phyloP scores from a whole-genome alignment of 2,797 vertebrate species.

The Fistularia tabacaria region DNA sequence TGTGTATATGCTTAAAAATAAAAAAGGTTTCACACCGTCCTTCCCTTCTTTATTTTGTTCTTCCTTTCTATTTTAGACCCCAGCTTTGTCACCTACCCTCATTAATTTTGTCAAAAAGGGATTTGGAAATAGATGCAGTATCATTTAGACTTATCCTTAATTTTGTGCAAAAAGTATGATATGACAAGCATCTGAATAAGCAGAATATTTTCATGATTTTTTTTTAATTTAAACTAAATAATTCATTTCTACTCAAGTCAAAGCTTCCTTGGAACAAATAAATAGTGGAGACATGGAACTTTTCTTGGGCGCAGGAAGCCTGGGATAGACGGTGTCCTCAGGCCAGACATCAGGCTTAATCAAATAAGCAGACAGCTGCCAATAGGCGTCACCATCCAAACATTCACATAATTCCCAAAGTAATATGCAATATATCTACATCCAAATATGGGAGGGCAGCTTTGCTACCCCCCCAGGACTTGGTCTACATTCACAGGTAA shows the following conservation, averaged over 20 bases:
- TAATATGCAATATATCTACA: slow-evolving; percentile 7
- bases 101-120: too few relatives aligned
- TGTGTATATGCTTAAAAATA: not conserved
- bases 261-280: slow-evolving; percentile 50
- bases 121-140: too few relatives aligned
- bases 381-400: slow-evolving; percentile 42
- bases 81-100: too few relatives aligned
- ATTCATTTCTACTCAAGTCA: too few relatives aligned
- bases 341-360: slow-evolving; percentile 52
- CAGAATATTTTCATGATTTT: too few relatives aligned
- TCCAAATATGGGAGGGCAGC: slow-evolving; percentile 6
- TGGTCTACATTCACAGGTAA: slow-evolving; percentile 5
- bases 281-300: slow-evolving; percentile 24
- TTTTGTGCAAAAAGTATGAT: too few relatives aligned
- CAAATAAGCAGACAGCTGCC: slow-evolving; percentile 59
- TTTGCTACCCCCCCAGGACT: slow-evolving; percentile 8
- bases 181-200: too few relatives aligned
- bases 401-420: slow-evolving; percentile 44
- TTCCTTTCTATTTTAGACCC: too few relatives aligned
- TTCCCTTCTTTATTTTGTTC: too few relatives aligned
- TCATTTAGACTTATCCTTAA: too few relatives aligned
- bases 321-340: slow-evolving; percentile 24
- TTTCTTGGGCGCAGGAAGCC: slow-evolving; percentile 33
- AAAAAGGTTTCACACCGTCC: too few relatives aligned
- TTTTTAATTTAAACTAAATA: too few relatives aligned